Base-by-base conservation (phyloP, 2,797 vertebrate species). In the Schizopygopsis pylzovi region DNA sequence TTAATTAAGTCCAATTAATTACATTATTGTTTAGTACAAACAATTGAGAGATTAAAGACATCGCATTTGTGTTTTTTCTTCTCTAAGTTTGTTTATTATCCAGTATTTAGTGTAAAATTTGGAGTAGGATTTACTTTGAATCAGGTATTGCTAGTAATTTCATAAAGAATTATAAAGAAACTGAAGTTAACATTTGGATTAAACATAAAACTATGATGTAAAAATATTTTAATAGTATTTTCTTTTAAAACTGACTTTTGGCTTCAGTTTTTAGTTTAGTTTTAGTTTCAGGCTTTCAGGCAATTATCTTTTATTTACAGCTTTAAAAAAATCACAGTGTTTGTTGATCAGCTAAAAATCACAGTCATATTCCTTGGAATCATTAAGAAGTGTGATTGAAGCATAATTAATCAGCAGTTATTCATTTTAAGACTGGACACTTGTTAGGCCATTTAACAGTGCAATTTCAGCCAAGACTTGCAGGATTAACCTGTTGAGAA, bases 361-460 rank as follows among this genome's bases (percentile, higher is more conserved):
- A 22, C 52, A 56, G 33, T 56, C 72, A 52, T 52, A 54, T 73
- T 81, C 54, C 20, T 52, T 33, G 37, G 33, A 81, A 18, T 54
- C 3, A 20, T 47, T 20, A 3, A 20, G 56, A 79, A 82, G 45
- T n/a, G 22, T 45, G 43, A 72, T 67, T 82, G 76, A 71, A 39
- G 28, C 49, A n/a, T 49, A 28, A 84, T 84, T 80, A 84, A 70
- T 77, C 47, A 15, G 5, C n/a, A 20, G 43, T 77, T 67, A 82
- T 82, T 79, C 13, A 33, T 72, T 56, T 65, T 77, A 56, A 28
- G 33, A 13, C 52, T 39, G 20, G 33, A 39, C 49, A 37, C 28
- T 22, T 54, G 52, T 78, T 78, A 59, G 20, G 52, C 33, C 75
- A 59, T 78, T 59, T 59, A 78, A 59, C 52, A 78, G 75, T 77